Conservation (phyloP, 37 sponge, comb jelly and placozoan species). For the Aplysina aerophoba region DNA sequence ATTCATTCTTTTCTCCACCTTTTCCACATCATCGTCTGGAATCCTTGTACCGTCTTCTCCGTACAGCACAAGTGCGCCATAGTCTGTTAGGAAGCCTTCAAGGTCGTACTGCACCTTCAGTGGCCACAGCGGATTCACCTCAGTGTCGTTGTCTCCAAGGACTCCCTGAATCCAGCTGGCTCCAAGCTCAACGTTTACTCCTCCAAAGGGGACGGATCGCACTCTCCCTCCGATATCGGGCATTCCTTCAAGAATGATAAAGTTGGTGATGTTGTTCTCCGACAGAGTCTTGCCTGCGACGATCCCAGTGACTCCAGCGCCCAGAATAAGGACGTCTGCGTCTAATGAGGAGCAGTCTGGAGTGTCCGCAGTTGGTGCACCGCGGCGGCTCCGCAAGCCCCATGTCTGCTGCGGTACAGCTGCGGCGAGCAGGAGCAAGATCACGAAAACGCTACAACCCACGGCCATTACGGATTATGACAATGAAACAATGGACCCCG, state of each 20-base stretch:
- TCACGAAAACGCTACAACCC: too few relatives aligned
- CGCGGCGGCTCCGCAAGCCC: too few relatives aligned
- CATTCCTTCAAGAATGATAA: constrained; percentile 62
- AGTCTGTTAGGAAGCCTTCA: constrained; percentile 14
- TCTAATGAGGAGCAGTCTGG: constrained; percentile 6
- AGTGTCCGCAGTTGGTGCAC: too few relatives aligned
- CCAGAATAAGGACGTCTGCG: constrained; percentile 68
- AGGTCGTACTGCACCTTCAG: constrained; percentile 21
- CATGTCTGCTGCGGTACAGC: too few relatives aligned
- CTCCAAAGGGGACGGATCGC: not conserved
- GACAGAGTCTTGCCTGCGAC: constrained; percentile 56
- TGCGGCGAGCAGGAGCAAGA: too few relatives aligned
- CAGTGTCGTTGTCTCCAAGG: too few relatives aligned
- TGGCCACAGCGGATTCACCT: constrained; percentile 30
- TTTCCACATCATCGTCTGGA: not conserved
- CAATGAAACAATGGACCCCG: too few relatives aligned
- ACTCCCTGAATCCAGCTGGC: constrained; percentile 53
- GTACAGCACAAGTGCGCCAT: not conserved
- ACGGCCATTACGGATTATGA: too few relatives aligned
- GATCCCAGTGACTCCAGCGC: constrained; percentile 73
- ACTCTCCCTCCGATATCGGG: constrained; percentile 62
- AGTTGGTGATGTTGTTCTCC: constrained; percentile 39
- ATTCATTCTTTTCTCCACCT: not conserved
- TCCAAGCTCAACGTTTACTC: constrained; percentile 42
- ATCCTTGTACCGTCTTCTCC: not conserved